Base-by-base conservation (phyloP, 2,113 vertebrate genomes). In the Nyctereutes procyonoides region DNA sequence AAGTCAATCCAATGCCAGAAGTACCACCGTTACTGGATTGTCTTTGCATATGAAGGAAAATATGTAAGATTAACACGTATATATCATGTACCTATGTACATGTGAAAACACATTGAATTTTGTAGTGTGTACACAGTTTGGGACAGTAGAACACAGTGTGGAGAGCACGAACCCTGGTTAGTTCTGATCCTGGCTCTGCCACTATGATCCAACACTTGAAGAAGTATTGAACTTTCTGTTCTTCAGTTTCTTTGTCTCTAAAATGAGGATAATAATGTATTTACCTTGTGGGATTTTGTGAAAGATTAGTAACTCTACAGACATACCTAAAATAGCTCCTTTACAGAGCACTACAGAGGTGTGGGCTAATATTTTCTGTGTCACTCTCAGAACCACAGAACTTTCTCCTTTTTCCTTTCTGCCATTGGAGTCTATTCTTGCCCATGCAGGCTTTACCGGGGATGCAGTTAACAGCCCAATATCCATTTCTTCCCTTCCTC, bases 111-210 rank as follows among this genome's bases (percentile, higher is more conserved):
- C 20, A 38, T 1, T 5, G 35, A 26, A n/a, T 12, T 10, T 1
- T 8, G 7, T 1, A 22, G 15, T 1, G 2, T 1, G 2, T 28
- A 1, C 20, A 10, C 32, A 14, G 32, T 28, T 13, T 63, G 0
- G 4, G 3, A 26, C 62, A 51, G 26, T 6, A 14, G 7, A 16
- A 15, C 69, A 35, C 51, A 35, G 56, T 8, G 12, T 7, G 8
- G n/a, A 12, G 22, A 56, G 32, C n/a, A 3, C 32, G 19, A 56
- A 26, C 92, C 43, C 24, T 0, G 73, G 63, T n/a, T n/a, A 30
- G 19, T 69, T n/a, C 26, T 20, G 51, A 63, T 19, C 74, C 48
- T 5, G 11, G 14, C 35, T 96, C 32, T 22, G 88, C 30, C 43
- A 15, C 26, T 84, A 15, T 62, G 15, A 5, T 11, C 14, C 8